Evolutionary conservation across 64 coral and sea anemone species (phyloP).

Genomic region (Stylophora pistillata): DNA sequence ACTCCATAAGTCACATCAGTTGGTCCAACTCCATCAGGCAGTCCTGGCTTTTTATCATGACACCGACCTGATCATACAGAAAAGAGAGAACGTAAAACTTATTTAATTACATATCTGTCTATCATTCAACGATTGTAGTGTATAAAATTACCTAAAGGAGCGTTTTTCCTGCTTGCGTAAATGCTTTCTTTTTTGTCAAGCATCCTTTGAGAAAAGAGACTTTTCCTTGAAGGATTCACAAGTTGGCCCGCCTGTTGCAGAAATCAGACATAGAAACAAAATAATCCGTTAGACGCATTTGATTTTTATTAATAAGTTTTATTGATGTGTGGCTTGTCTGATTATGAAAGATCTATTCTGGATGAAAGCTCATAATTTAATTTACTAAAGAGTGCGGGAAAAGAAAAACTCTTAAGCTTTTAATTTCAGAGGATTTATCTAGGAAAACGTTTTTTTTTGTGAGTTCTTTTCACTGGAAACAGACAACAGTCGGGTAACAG

Average conservation of each 20-base stretch:
- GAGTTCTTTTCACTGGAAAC: neutral
- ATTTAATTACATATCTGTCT: no score
- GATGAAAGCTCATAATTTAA: no score
- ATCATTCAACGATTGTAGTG: neutral
- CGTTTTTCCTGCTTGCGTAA: conserved; percentile 86
- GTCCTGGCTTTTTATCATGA: conserved; percentile 77
- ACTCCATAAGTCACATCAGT: conserved; percentile 92
- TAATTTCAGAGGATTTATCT: no score
- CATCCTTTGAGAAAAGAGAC: conserved; percentile 81
- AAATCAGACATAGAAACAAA: neutral
- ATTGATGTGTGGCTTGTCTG: no score
- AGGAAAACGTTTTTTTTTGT: neutral
- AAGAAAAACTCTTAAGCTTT: no score
- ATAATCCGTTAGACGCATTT: no score
- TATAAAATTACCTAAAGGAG: conserved; percentile 68
- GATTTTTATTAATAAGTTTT: no score
- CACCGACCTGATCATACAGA: conserved; percentile 26
- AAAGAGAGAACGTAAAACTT: neutral
- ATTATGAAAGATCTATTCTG: no score
- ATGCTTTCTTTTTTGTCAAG: conserved; percentile 87
- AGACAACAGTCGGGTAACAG: neutral
- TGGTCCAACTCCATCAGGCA: conserved; percentile 76
- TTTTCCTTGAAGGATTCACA: conserved; percentile 81
- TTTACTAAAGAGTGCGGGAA: no score
- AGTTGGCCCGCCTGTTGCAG: conserved; percentile 84